phyloP scores from a whole-genome alignment of 2,888 invertebrate species.

The Nymphalis c-album region DNA sequence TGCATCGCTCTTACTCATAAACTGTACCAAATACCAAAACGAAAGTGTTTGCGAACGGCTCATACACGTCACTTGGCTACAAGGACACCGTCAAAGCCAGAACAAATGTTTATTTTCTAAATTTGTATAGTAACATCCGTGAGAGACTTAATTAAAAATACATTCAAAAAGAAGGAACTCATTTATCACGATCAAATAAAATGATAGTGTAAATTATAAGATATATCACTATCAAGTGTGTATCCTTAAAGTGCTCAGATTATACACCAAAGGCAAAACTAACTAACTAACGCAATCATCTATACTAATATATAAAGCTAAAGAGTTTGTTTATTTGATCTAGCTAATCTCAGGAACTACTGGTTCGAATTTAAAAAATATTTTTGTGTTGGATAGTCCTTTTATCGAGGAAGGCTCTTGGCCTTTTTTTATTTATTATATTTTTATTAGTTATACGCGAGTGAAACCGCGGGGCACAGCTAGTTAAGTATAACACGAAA shows the following conservation, averaged over 20 bases:
- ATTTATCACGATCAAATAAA: background rate
- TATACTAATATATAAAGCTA: too few relatives aligned
- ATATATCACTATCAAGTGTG: background rate
- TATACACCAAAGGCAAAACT: background rate
- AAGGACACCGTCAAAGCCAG: constrained; percentile 68
- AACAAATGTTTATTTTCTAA: constrained; percentile 50
- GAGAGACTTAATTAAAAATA: constrained; percentile 3
- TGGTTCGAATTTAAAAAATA: too few relatives aligned
- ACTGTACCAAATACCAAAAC: constrained; percentile 23
- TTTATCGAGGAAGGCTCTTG: too few relatives aligned
- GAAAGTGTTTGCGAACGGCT: constrained; percentile 43
- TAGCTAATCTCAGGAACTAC: too few relatives aligned
- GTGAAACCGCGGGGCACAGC: too few relatives aligned
- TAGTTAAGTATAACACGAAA: too few relatives aligned
- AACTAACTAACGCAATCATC: too few relatives aligned
- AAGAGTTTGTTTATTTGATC: too few relatives aligned
- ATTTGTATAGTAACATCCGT: constrained; percentile 33
- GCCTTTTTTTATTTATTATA: too few relatives aligned
- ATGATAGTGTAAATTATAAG: constrained; percentile 3
- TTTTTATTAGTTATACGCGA: too few relatives aligned
- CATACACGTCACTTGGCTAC: constrained; percentile 45
- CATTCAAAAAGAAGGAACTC: constrained; percentile 5
- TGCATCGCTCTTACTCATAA: constrained; percentile 16
- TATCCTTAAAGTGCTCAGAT: background rate
- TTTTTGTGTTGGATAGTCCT: too few relatives aligned